phyloP scores from a whole-genome alignment of 2,888 invertebrate genomes.

The Mesorhabditis sp. region DNA sequence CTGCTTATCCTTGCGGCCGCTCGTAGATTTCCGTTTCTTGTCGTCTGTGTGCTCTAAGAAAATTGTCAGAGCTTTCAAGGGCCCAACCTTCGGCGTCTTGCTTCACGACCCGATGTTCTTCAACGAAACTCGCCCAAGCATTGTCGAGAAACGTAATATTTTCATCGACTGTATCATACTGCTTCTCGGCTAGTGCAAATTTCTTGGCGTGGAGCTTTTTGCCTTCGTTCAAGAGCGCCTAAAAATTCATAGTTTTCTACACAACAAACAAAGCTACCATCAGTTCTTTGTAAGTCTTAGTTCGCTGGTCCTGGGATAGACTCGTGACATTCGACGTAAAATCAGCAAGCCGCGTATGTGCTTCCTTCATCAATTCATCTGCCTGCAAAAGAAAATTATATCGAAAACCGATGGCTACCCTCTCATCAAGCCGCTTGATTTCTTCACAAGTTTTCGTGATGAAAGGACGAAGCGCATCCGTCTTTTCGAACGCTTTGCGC shows the following conservation, averaged over 20 bases:
- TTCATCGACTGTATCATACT: slow-evolving; percentile 3
- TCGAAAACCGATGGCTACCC: neutral
- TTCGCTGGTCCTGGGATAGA: neutral
- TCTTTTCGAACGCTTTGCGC: neutral
- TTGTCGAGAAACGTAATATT: slow-evolving; percentile 11
- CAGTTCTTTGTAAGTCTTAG: slow-evolving; percentile 30
- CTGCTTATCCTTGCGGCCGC: too few relatives aligned
- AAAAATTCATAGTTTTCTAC: slow-evolving; percentile 8
- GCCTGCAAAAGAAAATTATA: neutral
- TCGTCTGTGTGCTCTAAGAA: too few relatives aligned
- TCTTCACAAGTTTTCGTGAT: neutral
- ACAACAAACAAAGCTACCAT: neutral
- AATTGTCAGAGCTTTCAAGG: too few relatives aligned
- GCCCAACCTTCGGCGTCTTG: too few relatives aligned
- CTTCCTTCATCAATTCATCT: neutral
- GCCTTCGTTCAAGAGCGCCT: neutral
- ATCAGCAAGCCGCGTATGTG: neutral
- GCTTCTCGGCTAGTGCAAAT: neutral
- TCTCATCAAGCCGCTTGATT: neutral
- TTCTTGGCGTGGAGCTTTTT: neutral
- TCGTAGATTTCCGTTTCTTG: too few relatives aligned
- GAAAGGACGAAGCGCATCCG: neutral
- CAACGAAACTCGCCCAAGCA: neutral
- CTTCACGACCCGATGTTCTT: neutral
- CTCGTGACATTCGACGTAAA: slow-evolving; percentile 64